Conservation (phyloP, 2,888 invertebrate species). For the Deladenus siricidicola region DNA sequence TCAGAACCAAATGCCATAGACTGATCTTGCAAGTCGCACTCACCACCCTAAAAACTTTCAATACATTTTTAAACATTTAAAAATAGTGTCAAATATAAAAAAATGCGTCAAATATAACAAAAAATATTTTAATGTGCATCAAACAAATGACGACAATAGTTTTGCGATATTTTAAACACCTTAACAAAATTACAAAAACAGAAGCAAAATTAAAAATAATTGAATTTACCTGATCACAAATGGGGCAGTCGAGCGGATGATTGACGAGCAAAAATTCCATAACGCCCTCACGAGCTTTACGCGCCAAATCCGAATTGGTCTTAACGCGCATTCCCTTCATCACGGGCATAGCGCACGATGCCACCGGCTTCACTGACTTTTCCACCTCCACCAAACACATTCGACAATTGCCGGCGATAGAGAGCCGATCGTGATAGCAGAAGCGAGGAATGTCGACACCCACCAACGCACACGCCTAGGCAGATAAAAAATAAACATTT, state of each 20-base stretch:
- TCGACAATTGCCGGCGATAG: slow-evolving; percentile 95
- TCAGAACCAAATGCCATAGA: slow-evolving; percentile 91
- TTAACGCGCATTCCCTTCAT: slow-evolving; percentile 96
- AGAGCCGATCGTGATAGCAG: slow-evolving; percentile 95
- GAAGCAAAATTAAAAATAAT: too few relatives aligned
- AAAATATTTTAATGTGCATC: too few relatives aligned
- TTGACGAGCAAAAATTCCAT: slow-evolving; percentile 98
- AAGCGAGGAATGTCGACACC: slow-evolving; percentile 98
- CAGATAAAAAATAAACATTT: too few relatives aligned
- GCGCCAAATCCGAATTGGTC: slow-evolving; percentile 86
- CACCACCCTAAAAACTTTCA: slow-evolving; percentile 58
- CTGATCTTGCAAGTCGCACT: slow-evolving; percentile 78
- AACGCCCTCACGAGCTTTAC: slow-evolving; percentile 62
- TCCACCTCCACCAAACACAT: slow-evolving; percentile 99
- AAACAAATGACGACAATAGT: too few relatives aligned
- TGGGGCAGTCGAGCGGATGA: slow-evolving; percentile 97
- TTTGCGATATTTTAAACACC: too few relatives aligned
- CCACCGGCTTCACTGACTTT: slow-evolving; percentile 92
- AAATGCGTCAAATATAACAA: too few relatives aligned
- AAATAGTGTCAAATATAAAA: neutral
- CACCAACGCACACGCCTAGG: slow-evolving; percentile 67
- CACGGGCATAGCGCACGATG: slow-evolving; percentile 99
- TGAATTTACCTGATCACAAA: slow-evolving; percentile 79
- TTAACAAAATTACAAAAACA: too few relatives aligned
- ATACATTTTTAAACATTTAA: neutral